These are phyloP conservation scores for Chloroceryle amazona DNA, from an alignment of 2,797 vertebrate genomes.

Conservation along the genomic window DNA sequence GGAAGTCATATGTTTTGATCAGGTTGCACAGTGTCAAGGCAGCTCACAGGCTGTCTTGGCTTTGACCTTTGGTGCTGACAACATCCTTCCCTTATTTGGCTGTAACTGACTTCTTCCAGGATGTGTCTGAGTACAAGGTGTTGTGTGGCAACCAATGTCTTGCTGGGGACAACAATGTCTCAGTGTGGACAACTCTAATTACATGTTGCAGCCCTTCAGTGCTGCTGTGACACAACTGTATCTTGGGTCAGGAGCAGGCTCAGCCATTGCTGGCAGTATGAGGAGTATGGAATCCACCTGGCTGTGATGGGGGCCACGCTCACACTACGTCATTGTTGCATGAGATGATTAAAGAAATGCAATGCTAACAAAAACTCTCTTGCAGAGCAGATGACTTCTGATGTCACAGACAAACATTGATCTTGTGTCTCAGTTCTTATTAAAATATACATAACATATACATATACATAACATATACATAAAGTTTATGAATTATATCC, in stretches of 20 bases:
- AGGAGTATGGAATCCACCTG: not conserved
- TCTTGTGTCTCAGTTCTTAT: not conserved
- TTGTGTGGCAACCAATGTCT: not conserved
- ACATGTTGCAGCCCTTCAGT: not conserved
- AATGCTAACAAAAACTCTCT: not conserved
- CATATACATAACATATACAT: not conserved
- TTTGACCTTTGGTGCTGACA: not conserved
- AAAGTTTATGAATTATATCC: not conserved
- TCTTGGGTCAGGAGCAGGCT: not conserved
- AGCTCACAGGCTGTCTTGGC: not conserved
- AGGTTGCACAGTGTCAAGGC: not conserved
- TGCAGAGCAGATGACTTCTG: not conserved
- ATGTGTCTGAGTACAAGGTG: not conserved
- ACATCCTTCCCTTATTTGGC: not conserved
- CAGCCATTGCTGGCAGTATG: not conserved
- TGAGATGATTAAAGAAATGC: not conserved
- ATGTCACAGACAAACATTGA: not conserved
- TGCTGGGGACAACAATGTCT: not conserved
- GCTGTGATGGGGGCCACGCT: not conserved
- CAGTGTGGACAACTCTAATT: not conserved
- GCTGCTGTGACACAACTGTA: not conserved
- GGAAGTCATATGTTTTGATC: not conserved
- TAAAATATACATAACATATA: not conserved
- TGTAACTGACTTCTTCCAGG: not conserved
- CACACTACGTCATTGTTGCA: not conserved